Evolutionary conservation across 2,888 invertebrate genomes (phyloP).

Genomic region (Drosophila differens): DNA sequence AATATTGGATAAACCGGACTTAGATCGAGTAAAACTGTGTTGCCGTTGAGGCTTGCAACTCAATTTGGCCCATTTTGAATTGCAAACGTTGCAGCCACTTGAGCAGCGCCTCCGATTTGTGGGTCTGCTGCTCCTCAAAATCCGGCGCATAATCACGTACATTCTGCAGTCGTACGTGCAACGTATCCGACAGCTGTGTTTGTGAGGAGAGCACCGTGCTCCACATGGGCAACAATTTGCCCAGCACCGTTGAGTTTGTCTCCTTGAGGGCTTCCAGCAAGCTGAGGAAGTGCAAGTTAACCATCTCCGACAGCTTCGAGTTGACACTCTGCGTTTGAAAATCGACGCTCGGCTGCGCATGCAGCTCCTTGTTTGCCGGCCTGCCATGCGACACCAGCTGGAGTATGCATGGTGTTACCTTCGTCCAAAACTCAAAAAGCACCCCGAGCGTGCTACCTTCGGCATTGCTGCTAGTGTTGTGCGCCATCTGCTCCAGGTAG

Average conservation of each 20-base stretch:
- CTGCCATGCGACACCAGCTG: constrained; percentile 96
- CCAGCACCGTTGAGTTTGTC: constrained; percentile 96
- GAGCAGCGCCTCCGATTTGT: constrained; percentile 86
- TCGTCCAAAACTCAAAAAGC: constrained; percentile 99
- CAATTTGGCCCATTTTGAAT: constrained; percentile 99
- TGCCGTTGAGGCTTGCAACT: constrained; percentile 96
- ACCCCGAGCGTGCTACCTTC: constrained; percentile 93
- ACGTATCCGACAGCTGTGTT: constrained; percentile 95
- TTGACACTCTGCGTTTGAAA: constrained; percentile 68
- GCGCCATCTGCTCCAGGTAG: constrained; percentile 96
- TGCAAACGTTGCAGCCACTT: constrained; percentile 97
- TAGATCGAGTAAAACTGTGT: constrained; percentile 94
- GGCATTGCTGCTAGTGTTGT: constrained; percentile 88
- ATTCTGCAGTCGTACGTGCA: constrained; percentile 93
- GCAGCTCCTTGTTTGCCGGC: constrained; percentile 88
- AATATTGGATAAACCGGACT: neutral
- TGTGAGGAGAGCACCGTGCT: constrained; percentile 97
- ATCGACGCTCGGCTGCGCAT: constrained; percentile 47
- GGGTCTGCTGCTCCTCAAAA: constrained; percentile 84
- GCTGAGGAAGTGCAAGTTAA: constrained; percentile 97
- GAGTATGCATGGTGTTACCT: constrained; percentile 97
- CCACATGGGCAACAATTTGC: constrained; percentile 97
- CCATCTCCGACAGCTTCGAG: constrained; percentile 96
- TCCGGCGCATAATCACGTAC: constrained; percentile 92
- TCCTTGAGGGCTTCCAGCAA: constrained; percentile 97